Evolutionary conservation across 2,888 invertebrate genomes (phyloP), one percentile per base, ranked within the genome.

Genomic region (Drosophila siamana): DNA sequence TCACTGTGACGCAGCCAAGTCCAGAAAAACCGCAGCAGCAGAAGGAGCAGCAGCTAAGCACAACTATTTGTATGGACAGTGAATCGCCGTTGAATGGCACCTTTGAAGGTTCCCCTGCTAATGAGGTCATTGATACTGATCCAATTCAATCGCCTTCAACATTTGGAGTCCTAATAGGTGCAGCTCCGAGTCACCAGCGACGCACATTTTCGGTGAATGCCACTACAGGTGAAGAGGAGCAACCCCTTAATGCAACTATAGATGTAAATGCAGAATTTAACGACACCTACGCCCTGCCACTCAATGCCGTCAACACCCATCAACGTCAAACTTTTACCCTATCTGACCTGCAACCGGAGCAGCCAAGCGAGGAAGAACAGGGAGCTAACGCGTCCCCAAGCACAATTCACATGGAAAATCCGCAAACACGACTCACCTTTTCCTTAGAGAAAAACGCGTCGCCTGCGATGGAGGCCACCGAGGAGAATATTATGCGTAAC

Each of bases 401-500:
- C 15, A 13, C 13, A 7, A 7, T 38, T 13, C 4, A 3, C 4
- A 3, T 15, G 13, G 36, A 38, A 2, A n/a, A 26, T n/a, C 6
- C 2, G 26, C 30, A 59, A 41, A n/a, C 7, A 6, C 59, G 80
- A 4, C 82, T 69, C 33, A 86, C 80, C 4, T 87, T 82, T 44
- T 69, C 43, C 16, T 0, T 74, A 16, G 54, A 71, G 13, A 40
- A 57, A 2, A 22, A 43, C 4, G 15, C 68, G 5, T 69, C 78
- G 2, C 73, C 84, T 5, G 76, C 71, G 0, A 2, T 71, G 38
- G 80, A 78, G 43, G 79, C 69, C 13, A 67, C 72, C 13, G 85
- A 79, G 36, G 78, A 78, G 38, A 67, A 50, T 9, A 33, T 67
- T 13, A 38, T 44, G 22, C 19, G 13, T 1, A 64, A 55, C 4